Evolutionary conservation across 2,888 invertebrate genomes (phyloP), one percentile per base, ranked within the genome.

Genomic region (Lycocerus yunnanus): DNA sequence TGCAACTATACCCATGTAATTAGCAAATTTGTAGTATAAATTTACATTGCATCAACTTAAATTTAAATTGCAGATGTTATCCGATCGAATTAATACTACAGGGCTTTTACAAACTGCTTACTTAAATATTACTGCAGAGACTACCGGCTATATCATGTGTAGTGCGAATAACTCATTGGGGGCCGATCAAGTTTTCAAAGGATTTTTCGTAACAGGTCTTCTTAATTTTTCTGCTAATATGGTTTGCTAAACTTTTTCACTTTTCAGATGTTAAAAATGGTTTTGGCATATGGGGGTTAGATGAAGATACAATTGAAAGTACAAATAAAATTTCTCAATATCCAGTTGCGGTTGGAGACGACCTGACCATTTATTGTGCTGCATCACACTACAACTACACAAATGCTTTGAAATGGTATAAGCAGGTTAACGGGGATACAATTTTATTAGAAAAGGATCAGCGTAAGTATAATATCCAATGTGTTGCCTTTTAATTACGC

Each of bases 321-420:
- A 58, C 74, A 3, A 70, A 70, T 18, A 78, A 75, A 5, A 80
- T 82, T 15, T 71, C 74, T 11, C 78, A 77, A 15, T 80, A 78
- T 13, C 78, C 76, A 61, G 79, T 89, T 1, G 89, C 91, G 0
- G 86, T 88, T 24, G 90, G 90, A 0, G 92, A 93, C 77, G 82
- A 88, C 71, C 82, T 92, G 0, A 85, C 84, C 14, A 79, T 93
- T 6, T 88, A 86, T 5, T 93, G 93, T 83, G 90, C 89, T 2
- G 91, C 90, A 0, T 88, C 91, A 0, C 86, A 88, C 15, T 88
- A 89, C 77, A 88, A 89, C 75, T 90, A 88, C 78, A 87, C 89
- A 0, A 83, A 86, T 3, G 81, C 87, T 11, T 83, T 92, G 2
- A 79, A 84, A 14, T 93, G 93, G 93, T 85, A 82, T 58, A 80